Evolutionary conservation across 2,797 vertebrate genomes (phyloP).

Genomic region (Peromyscus aztecus): DNA sequence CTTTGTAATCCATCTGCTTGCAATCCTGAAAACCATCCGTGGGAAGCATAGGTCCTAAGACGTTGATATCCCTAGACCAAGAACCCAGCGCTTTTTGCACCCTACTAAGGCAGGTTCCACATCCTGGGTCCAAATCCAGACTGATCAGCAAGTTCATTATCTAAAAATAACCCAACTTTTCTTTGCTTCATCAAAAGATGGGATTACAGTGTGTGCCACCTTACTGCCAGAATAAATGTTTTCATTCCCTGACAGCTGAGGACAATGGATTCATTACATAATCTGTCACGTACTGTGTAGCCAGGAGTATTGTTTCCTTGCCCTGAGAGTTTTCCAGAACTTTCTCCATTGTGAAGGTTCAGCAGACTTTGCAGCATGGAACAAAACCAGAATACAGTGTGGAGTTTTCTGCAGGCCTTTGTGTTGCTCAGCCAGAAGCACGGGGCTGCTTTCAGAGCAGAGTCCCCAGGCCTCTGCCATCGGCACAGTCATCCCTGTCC

Average conservation of each 20-base stretch:
- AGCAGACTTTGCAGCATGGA: not conserved
- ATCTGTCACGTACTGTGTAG: not conserved
- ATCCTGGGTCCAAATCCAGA: conserved; percentile 20
- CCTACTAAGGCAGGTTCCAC: not conserved
- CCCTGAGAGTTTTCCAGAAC: not conserved
- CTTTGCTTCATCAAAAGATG: conserved; percentile 69
- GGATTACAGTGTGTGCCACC: not conserved
- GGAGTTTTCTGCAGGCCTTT: not conserved
- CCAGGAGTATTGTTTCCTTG: not conserved
- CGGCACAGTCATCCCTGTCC: fast-evolving
- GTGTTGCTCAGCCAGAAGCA: not conserved
- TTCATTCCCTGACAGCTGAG: conserved; percentile 49
- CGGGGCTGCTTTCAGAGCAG: not conserved
- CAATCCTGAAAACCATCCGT: not conserved
- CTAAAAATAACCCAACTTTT: conserved; percentile 76
- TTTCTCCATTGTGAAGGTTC: not conserved
- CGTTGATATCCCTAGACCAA: not conserved
- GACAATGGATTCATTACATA: conserved; percentile 33
- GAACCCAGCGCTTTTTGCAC: not conserved
- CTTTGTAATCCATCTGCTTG: not conserved
- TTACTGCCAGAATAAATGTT: conserved; percentile 55
- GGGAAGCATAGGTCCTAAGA: not conserved
- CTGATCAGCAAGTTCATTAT: conserved; percentile 58
- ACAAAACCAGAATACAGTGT: fast-evolving
- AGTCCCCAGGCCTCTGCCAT: not conserved